Base-by-base conservation (phyloP, 2,888 invertebrate genomes). In the Rhodophaea formosa region DNA sequence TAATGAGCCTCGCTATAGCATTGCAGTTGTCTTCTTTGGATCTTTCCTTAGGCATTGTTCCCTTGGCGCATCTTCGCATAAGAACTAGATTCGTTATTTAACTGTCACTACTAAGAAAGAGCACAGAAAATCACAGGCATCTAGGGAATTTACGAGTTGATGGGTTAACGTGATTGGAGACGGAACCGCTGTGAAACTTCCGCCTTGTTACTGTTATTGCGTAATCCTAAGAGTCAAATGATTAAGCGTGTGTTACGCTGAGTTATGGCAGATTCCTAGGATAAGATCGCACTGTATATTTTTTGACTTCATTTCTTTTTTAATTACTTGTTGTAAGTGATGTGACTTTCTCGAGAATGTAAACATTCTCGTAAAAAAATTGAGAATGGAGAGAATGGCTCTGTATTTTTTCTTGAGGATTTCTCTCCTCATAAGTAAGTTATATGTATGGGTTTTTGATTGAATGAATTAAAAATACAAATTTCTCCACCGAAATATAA, bases 1-100 rank as follows among this genome's bases (percentile, higher is more conserved):
- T 92, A 23, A 92, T 80, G 29, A 91, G 74, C 60, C 89, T 81
- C 23, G 86, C 90, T 70, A 92, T 82, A 46, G 90, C 86, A 63
- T 84, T 88, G 70, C 92, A 91, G 70, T 82, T 86, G 62, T 88
- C 86, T 55, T 82, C 84, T 44, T 80, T 79, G 8, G 79, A 63
- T 47, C 80, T 74, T 68, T 77, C 83, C 69, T 78, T 88, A 65
- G 89, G 84, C 91, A 91, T 91, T 71, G 77, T 86, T 68, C 64
- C 70, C 68, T 71, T 64, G 54, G 59, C 60, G 60, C 64, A 64
- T 62, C 59, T 67, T 60, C 42, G 35, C 47, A 56, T 35, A 49
- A 56, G 39, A 47, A 42, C 51, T 58, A 44, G 58, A 60, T 71
- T 80, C 79, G 80, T 81, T 82, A 83, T 79, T 85, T 85, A 80